Evolutionary conservation across 1,140 invertebrate genomes (phyloP).

Genomic region (Ptiloglossa arizonensis): DNA sequence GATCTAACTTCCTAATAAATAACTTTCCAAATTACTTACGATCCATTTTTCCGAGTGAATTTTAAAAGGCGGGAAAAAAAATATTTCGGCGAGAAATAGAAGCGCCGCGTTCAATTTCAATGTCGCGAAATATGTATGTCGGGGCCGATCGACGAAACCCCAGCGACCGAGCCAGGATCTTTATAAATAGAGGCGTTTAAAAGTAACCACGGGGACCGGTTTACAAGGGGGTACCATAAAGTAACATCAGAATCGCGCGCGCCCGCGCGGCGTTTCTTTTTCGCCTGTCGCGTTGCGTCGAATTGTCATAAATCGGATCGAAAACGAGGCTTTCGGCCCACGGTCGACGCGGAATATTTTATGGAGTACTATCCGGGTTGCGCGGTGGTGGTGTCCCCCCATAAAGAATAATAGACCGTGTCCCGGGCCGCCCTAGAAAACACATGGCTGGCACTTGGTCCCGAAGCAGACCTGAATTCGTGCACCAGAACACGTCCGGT

Average conservation of each 20-base stretch:
- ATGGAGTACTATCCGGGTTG: not conserved
- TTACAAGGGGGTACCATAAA: constrained; percentile 17
- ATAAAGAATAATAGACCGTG: constrained; percentile 28
- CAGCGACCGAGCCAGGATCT: not conserved
- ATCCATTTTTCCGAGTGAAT: no score
- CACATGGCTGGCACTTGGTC: constrained; percentile 2
- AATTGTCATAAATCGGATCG: constrained; percentile 25
- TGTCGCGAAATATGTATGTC: not conserved
- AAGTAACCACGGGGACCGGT: constrained; percentile 23
- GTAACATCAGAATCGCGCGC: constrained; percentile 20
- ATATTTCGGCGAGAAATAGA: not conserved
- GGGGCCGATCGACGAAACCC: not conserved
- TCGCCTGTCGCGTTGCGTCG: not conserved
- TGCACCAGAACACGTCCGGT: constrained; percentile 29
- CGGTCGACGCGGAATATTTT: not conserved
- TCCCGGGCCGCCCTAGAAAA: constrained; percentile 3
- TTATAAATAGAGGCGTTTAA: constrained; percentile 31
- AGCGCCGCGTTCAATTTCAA: not conserved
- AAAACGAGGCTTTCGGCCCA: not conserved
- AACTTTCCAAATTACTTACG: no score
- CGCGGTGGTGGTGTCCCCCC: not conserved
- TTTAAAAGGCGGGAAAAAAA: no score
- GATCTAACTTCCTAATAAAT: no score
- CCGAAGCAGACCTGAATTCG: constrained; percentile 1
- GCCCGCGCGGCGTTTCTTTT: not conserved